Conservation (phyloP, 2,888 invertebrate genomes). For the Lepetodrilus schrolli region DNA sequence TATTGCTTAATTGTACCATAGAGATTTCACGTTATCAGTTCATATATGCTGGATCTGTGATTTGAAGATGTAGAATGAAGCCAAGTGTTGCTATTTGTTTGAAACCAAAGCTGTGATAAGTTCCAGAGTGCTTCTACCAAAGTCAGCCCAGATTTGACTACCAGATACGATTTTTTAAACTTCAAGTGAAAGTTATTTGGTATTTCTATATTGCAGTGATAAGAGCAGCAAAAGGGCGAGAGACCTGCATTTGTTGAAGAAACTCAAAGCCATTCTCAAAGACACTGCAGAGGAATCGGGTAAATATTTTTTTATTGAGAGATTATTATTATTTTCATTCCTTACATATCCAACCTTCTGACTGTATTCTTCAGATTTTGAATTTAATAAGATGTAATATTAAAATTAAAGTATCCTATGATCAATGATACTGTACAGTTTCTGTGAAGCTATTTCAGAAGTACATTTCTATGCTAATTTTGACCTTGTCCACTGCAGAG, state of each 20-base stretch:
- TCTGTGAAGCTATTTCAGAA: not conserved
- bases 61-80: too few species aligned
- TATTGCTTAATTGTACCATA: too few species aligned
- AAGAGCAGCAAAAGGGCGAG: slow-evolving; percentile 90
- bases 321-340: not conserved
- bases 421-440: not conserved
- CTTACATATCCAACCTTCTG: not conserved
- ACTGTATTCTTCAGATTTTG: not conserved
- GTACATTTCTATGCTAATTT: not conserved
- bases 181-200: too few species aligned
- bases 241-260: slow-evolving; percentile 89
- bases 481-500: slow-evolving; percentile 42
- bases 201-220: slow-evolving; percentile 82
- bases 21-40: too few species aligned
- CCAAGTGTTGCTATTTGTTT: too few species aligned
- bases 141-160: too few species aligned
- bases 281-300: slow-evolving; percentile 67
- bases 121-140: too few species aligned
- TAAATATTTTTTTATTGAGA: slow-evolving; percentile 31
- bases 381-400: not conserved
- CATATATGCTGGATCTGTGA: too few species aligned
- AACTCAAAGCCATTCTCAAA: slow-evolving; percentile 76
- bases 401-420: not conserved
- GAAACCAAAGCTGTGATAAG: too few species aligned
- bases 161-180: too few species aligned